Evolutionary conservation across 2,797 vertebrate genomes (phyloP).

Genomic region (Anolis apletophallus): DNA sequence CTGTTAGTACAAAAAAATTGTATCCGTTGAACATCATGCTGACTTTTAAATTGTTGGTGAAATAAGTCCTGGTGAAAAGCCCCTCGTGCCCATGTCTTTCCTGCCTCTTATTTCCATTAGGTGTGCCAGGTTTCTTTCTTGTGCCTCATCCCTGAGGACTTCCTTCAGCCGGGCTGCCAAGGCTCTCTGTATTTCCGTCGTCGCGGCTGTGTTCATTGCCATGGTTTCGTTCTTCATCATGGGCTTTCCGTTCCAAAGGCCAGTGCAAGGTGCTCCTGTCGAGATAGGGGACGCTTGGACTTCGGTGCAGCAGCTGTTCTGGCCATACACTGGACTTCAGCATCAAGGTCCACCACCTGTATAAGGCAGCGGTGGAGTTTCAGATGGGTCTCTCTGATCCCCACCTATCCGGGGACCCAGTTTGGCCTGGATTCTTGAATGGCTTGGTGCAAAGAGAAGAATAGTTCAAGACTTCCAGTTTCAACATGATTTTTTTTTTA

Average conservation of each 20-base stretch:
- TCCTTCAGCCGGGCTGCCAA: slow-evolving; percentile 78
- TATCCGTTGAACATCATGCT: neutral
- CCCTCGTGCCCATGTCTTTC: neutral
- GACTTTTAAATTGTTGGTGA: neutral
- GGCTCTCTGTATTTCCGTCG: slow-evolving; percentile 83
- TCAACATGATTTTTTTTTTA: neutral
- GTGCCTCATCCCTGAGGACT: slow-evolving; percentile 64
- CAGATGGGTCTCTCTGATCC: neutral
- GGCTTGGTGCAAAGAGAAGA: no score
- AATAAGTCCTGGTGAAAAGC: neutral
- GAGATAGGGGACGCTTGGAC: slow-evolving; percentile 90
- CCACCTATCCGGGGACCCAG: no score
- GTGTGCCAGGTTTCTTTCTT: slow-evolving; percentile 65
- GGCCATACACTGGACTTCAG: slow-evolving; percentile 88
- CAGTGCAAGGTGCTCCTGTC: slow-evolving; percentile 87
- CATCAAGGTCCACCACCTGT: slow-evolving; percentile 90
- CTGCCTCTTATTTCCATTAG: slow-evolving; percentile 55
- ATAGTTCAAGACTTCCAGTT: neutral
- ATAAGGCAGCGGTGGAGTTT: slow-evolving; percentile 61
- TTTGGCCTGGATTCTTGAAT: neutral
- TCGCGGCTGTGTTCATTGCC: slow-evolving; percentile 84
- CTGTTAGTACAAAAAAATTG: neutral
- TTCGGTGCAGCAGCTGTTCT: slow-evolving; percentile 91
- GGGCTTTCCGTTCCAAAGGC: slow-evolving; percentile 87
- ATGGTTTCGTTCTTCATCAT: slow-evolving; percentile 87